phyloP scores from a whole-genome alignment of 2,888 invertebrate genomes.

The Lysandra coridon region DNA sequence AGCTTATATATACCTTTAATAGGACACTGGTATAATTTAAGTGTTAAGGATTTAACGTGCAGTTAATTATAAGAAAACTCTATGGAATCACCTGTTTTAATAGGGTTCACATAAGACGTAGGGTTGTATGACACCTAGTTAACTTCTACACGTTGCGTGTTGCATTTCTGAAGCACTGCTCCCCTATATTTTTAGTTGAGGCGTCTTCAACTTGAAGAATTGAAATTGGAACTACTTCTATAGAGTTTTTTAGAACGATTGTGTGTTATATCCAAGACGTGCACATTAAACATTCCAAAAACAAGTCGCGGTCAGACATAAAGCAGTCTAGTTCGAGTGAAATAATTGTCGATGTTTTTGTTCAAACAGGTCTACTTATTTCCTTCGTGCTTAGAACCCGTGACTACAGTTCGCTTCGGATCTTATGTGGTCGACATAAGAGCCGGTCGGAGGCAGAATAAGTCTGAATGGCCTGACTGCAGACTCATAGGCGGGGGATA shows the following conservation, averaged over 20 bases:
- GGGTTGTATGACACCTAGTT: too few species aligned
- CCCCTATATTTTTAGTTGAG: too few species aligned
- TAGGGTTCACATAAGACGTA: too few species aligned
- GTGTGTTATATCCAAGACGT: background rate
- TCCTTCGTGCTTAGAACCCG: background rate
- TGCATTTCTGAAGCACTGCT: too few species aligned
- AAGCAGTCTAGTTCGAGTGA: constrained; percentile 8
- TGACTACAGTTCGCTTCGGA: background rate
- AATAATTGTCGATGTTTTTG: constrained; percentile 10
- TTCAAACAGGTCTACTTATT: constrained; percentile 21
- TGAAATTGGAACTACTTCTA: too few species aligned
- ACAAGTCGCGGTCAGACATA: constrained; percentile 21
- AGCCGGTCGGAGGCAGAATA: background rate
- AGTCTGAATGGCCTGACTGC: background rate
- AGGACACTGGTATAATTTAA: background rate
- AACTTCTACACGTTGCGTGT: too few species aligned
- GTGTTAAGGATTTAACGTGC: too few species aligned
- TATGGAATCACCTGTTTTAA: too few species aligned
- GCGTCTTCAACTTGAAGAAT: too few species aligned
- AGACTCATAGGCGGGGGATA: background rate
- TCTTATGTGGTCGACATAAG: background rate
- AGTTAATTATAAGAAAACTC: too few species aligned
- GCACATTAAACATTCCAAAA: background rate
- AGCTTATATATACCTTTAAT: background rate
- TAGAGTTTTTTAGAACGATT: too few species aligned